phyloP scores from a whole-genome alignment of 1,140 invertebrate genomes.

The Myzus persicae region DNA sequence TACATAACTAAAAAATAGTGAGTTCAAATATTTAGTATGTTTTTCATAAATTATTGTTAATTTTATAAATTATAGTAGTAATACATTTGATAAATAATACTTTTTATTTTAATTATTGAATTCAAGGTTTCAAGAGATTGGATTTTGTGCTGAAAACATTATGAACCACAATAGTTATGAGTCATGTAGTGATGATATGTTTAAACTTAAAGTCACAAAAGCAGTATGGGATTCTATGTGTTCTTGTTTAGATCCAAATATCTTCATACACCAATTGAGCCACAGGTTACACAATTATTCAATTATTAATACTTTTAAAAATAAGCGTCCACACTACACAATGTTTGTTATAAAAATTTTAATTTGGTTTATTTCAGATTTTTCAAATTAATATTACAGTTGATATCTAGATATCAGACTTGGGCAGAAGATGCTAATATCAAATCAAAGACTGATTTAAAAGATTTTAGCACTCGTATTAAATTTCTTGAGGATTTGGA shows the following conservation, averaged over 20 bases:
- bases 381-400: conserved; percentile 50
- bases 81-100: neutral
- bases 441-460: conserved; percentile 39
- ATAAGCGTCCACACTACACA: neutral
- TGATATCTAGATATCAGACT: conserved; percentile 51
- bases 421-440: conserved; percentile 37
- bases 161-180: conserved; percentile 44
- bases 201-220: conserved; percentile 53
- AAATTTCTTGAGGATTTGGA: conserved; percentile 50
- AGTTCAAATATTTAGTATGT: too few relatives aligned
- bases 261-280: conserved; percentile 39
- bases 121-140: conserved; percentile 50
- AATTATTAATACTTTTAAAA: neutral
- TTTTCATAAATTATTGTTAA: too few relatives aligned
- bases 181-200: neutral
- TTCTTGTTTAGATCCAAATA: conserved; percentile 51
- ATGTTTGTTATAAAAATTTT: neutral
- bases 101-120: neutral
- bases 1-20: too few relatives aligned
- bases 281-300: conserved; percentile 29
- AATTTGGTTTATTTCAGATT: conserved; percentile 35
- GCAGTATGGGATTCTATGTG: conserved; percentile 50
- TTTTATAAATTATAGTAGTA: neutral
- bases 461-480: conserved; percentile 42
- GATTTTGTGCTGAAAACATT: conserved; percentile 27